These are phyloP conservation scores for Ostrea edulis DNA, from an alignment of 1,140 invertebrate genomes.

Conservation along the genomic window DNA sequence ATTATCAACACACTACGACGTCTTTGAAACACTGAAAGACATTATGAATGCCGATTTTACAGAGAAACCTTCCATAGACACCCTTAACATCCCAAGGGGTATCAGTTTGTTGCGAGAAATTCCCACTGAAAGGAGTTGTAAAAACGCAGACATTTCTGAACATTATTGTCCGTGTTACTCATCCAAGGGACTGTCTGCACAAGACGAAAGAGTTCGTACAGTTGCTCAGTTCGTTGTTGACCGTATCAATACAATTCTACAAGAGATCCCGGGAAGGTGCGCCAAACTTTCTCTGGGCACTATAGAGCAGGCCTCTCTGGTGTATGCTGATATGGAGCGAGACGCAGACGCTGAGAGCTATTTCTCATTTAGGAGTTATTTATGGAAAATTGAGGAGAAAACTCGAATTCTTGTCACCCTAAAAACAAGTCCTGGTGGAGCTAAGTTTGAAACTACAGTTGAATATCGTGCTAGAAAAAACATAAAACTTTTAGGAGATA, in stretches of 20 bases:
- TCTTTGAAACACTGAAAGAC: constrained; percentile 77
- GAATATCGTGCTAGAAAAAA: constrained; percentile 51
- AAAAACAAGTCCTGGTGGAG: constrained; percentile 68
- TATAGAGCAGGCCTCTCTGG: constrained; percentile 48
- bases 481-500: constrained; percentile 67
- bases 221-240: constrained; percentile 45
- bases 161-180: constrained; percentile 62
- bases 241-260: constrained; percentile 54
- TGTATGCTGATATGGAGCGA: constrained; percentile 51
- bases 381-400: constrained; percentile 38
- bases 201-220: constrained; percentile 40
- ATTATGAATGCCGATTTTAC: constrained; percentile 71
- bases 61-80: not conserved
- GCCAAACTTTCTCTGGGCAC: constrained; percentile 42
- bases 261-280: constrained; percentile 47
- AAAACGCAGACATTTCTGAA: constrained; percentile 56
- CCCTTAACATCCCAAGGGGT: constrained; percentile 50
- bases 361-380: constrained; percentile 59
- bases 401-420: constrained; percentile 65
- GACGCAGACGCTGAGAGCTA: constrained; percentile 59
- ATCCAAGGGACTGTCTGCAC: constrained; percentile 31
- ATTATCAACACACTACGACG: constrained; percentile 80
- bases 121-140: constrained; percentile 55
- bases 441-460: constrained; percentile 72
- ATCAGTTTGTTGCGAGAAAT: constrained; percentile 77